phyloP scores from a whole-genome alignment of 1,140 invertebrate genomes.

The Sminthurinus signatus region DNA sequence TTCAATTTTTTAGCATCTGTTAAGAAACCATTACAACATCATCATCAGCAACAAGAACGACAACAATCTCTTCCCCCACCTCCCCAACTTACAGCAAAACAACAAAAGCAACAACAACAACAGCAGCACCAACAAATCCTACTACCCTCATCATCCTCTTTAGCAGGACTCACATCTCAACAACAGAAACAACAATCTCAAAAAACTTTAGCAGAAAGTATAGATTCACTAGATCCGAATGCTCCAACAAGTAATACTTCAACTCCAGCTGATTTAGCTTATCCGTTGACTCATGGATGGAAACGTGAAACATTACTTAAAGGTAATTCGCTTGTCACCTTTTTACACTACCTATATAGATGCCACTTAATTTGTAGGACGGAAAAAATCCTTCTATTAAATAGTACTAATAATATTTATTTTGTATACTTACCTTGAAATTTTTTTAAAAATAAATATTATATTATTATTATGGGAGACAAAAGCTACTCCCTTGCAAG shows the following conservation, averaged over 20 bases:
- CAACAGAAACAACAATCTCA: neutral
- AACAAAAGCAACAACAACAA: neutral
- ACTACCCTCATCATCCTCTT: neutral
- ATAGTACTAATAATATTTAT: too few species aligned
- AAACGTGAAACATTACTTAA: slow-evolving; percentile 64
- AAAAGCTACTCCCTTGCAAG: too few species aligned
- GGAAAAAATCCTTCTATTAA: too few species aligned
- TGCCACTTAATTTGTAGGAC: too few species aligned
- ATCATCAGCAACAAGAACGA: neutral
- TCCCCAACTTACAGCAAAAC: slow-evolving; percentile 9
- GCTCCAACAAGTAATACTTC: slow-evolving; percentile 26
- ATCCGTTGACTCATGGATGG: slow-evolving; percentile 79
- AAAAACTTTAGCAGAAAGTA: neutral
- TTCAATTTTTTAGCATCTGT: too few species aligned
- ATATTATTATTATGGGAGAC: too few species aligned
- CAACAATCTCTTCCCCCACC: slow-evolving; percentile 10
- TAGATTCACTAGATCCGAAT: neutral
- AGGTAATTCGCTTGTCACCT: too few species aligned
- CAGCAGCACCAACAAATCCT: neutral
- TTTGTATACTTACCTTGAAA: too few species aligned
- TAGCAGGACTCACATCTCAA: neutral
- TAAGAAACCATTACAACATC: slow-evolving; percentile 4
- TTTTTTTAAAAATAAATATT: too few species aligned
- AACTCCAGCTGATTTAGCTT: slow-evolving; percentile 45
- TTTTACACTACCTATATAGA: too few species aligned